Evolutionary conservation across 1,140 invertebrate genomes (phyloP).

Genomic region (Aphidius gifuensis): DNA sequence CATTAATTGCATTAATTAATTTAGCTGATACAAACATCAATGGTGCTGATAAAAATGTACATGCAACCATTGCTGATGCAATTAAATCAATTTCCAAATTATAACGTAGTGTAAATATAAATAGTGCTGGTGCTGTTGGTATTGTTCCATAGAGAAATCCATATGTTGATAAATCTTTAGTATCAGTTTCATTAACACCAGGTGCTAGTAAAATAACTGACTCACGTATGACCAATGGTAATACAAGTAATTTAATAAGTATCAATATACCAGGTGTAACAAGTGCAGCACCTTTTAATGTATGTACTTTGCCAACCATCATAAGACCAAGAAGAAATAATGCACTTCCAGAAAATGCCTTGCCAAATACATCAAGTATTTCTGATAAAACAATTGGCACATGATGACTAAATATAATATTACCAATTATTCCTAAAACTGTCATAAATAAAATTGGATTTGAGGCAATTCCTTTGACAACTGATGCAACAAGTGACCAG

Average conservation of each 20-base stretch:
- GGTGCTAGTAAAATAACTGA: conserved; percentile 72
- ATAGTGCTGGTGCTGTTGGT: conserved; percentile 90
- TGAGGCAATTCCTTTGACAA: conserved; percentile 69
- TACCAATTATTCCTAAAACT: conserved; percentile 82
- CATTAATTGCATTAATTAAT: conserved; percentile 75
- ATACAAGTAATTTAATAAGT: conserved; percentile 81
- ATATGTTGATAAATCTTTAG: conserved; percentile 81
- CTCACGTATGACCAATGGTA: conserved; percentile 86
- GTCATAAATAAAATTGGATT: conserved; percentile 96
- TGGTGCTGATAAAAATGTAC: conserved; percentile 90
- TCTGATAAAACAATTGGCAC: conserved; percentile 73
- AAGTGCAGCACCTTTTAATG: conserved; percentile 70
- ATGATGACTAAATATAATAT: conserved; percentile 75
- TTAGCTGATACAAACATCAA: conserved; percentile 94
- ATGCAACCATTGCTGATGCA: conserved; percentile 88
- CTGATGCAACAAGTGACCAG: conserved; percentile 48
- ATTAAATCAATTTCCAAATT: conserved; percentile 84
- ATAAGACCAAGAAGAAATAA: conserved; percentile 86
- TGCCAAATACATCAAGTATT: conserved; percentile 76
- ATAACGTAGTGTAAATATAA: conserved; percentile 90
- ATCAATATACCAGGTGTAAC: conserved; percentile 84
- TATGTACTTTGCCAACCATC: conserved; percentile 88
- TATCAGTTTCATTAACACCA: conserved; percentile 68
- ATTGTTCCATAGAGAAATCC: conserved; percentile 96
- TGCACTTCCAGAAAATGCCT: conserved; percentile 87